These are phyloP conservation scores for Morpho deidamia DNA, from an alignment of 2,888 invertebrate species.

Conservation along the genomic window DNA sequence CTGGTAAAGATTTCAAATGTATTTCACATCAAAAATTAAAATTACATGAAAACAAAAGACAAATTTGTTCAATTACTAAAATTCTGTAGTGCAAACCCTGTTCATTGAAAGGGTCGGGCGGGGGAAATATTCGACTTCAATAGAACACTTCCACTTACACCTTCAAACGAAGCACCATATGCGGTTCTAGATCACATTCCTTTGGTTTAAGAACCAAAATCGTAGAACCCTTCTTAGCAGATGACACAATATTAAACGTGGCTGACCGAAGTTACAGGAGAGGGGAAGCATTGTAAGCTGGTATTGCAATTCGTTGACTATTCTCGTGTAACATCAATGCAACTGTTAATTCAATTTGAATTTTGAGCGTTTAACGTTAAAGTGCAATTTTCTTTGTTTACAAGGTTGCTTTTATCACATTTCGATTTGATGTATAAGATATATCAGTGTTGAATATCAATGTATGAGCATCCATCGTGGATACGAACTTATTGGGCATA, in stretches of 20 bases:
- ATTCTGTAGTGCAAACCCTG: constrained; percentile 21
- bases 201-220: constrained; percentile 17
- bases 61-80: not conserved
- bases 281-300: constrained; percentile 54
- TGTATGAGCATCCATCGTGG: constrained; percentile 55
- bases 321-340: not conserved
- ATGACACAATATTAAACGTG: constrained; percentile 29
- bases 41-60: too few relatives aligned
- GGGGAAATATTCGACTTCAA: constrained; percentile 29
- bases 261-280: constrained; percentile 34
- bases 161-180: constrained; percentile 19
- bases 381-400: not conserved
- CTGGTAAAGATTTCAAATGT: too few relatives aligned
- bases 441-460: constrained; percentile 69
- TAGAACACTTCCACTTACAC: constrained; percentile 28
- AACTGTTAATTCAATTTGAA: constrained; percentile 2
- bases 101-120: constrained; percentile 22
- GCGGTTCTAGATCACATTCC: constrained; percentile 15
- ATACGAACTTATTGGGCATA: constrained; percentile 46
- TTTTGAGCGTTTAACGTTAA: not conserved
- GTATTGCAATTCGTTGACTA: constrained; percentile 25
- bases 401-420: not conserved
- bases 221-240: constrained; percentile 11
- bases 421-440: constrained; percentile 33
- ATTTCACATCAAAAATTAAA: too few relatives aligned